Conservation (phyloP, 2,888 invertebrate genomes). For the Caenorhabditis macrosperma region DNA sequence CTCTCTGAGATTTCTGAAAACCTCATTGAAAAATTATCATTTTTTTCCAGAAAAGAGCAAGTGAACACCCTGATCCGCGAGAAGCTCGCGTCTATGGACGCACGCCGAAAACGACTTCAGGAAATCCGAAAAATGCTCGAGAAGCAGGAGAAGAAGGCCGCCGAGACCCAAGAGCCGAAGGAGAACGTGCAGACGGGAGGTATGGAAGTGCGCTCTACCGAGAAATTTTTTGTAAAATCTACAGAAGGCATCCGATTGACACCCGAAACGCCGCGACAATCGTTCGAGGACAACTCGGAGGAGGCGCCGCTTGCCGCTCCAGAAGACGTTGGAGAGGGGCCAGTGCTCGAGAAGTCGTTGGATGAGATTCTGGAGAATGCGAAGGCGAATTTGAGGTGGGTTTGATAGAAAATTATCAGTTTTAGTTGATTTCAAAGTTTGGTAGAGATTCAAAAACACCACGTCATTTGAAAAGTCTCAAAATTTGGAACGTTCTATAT, state of each 20-base stretch:
- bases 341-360: constrained; percentile 42
- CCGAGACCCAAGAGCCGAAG: neutral
- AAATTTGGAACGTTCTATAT: too few relatives aligned
- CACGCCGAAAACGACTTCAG: constrained; percentile 69
- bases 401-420: neutral
- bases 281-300: constrained; percentile 5
- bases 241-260: constrained; percentile 40
- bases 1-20: too few relatives aligned
- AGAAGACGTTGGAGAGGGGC: constrained; percentile 8
- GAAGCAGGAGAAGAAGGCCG: constrained; percentile 33
- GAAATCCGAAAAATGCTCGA: constrained; percentile 65
- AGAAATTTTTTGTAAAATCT: neutral
- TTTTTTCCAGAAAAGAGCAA: constrained; percentile 66
- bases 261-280: constrained; percentile 26
- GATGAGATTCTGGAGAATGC: constrained; percentile 54
- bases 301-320: neutral
- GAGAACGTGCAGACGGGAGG: constrained; percentile 22
- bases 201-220: neutral
- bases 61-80: constrained; percentile 70
- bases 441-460: too few relatives aligned
- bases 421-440: too few relatives aligned
- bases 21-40: neutral
- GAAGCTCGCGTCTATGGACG: constrained; percentile 72
- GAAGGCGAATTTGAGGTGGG: constrained; percentile 33
- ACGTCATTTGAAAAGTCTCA: too few relatives aligned